Conservation (phyloP, 2,888 invertebrate species). For the Neoaliturus tenellus region DNA sequence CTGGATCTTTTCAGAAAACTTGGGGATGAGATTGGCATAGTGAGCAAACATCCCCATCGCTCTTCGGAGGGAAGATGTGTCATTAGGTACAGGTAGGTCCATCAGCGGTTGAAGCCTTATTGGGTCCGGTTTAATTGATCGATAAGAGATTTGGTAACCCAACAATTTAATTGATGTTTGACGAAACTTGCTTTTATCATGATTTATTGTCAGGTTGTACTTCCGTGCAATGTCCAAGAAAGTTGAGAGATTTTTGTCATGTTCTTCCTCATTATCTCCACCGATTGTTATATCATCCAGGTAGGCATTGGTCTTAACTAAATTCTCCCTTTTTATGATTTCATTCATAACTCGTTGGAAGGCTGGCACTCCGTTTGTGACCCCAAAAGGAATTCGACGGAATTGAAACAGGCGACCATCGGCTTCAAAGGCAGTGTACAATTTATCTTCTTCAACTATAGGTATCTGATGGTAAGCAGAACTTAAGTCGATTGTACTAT, state of each 20-base stretch:
- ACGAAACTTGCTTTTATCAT: constrained; percentile 48
- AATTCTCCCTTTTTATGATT: constrained; percentile 48
- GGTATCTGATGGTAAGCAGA: constrained; percentile 61
- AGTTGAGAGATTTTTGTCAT: constrained; percentile 23
- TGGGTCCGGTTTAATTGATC: constrained; percentile 52
- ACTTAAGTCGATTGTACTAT: constrained; percentile 59
- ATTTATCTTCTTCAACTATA: constrained; percentile 55
- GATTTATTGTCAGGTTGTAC: constrained; percentile 47
- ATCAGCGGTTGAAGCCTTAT: background rate
- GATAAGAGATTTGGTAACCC: constrained; percentile 39
- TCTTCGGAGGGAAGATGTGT: constrained; percentile 13
- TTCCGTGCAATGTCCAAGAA: constrained; percentile 22
- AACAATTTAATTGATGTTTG: constrained; percentile 36
- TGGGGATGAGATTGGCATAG: constrained; percentile 48
- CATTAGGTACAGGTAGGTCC: constrained; percentile 11
- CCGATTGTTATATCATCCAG: constrained; percentile 54
- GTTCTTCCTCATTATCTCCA: constrained; percentile 33
- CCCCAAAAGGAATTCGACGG: constrained; percentile 59
- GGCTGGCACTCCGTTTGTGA: too few species aligned
- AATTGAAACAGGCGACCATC: too few species aligned
- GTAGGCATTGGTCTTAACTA: constrained; percentile 36
- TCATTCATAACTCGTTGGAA: too few species aligned
- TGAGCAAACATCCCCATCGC: constrained; percentile 43
- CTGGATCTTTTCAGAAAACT: constrained; percentile 45
- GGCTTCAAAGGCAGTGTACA: too few species aligned